A percentile compares a stretch with the other conserved stretches of the same genome.
phyloP scores from a whole-genome alignment of 1,140 invertebrate genomes.

The Tetramorium parvispinum region DNA sequence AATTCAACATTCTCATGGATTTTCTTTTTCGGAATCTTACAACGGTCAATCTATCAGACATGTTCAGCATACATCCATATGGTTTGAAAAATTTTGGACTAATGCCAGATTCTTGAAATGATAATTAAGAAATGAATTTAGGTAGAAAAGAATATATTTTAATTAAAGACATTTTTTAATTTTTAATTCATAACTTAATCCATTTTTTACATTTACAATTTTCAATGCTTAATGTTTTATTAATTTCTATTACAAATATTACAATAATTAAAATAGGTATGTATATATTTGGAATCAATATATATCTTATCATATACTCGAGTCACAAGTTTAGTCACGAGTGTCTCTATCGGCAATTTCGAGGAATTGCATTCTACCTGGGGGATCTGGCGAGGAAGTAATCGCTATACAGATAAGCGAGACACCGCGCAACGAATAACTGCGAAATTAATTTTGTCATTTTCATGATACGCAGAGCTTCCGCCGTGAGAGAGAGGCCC shows the following conservation, averaged over 20 bases:
- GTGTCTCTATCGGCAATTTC: neutral
- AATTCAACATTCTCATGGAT: neutral
- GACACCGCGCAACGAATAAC: neutral
- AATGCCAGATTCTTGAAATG: neutral
- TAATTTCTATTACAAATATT: neutral
- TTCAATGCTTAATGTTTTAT: neutral
- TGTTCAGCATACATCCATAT: neutral
- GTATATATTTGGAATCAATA: neutral
- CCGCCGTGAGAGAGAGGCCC: neutral
- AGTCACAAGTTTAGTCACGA: slow-evolving; percentile 9
- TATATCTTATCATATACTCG: neutral
- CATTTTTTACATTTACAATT: neutral
- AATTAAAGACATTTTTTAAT: neutral
- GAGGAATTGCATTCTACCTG: neutral
- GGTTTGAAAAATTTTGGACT: neutral
- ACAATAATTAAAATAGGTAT: slow-evolving; percentile 8
- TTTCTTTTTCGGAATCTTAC: neutral
- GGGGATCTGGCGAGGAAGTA: neutral
- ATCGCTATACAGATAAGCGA: slow-evolving; percentile 21
- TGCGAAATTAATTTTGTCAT: slow-evolving; percentile 12
- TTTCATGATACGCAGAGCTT: slow-evolving; percentile 12
- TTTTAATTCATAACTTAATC: neutral
- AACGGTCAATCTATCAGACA: neutral
- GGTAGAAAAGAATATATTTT: neutral
- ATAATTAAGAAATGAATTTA: neutral